Evolutionary conservation across 2,113 vertebrate species (phyloP).

Genomic region (Tympanuchus pallidicinctus): DNA sequence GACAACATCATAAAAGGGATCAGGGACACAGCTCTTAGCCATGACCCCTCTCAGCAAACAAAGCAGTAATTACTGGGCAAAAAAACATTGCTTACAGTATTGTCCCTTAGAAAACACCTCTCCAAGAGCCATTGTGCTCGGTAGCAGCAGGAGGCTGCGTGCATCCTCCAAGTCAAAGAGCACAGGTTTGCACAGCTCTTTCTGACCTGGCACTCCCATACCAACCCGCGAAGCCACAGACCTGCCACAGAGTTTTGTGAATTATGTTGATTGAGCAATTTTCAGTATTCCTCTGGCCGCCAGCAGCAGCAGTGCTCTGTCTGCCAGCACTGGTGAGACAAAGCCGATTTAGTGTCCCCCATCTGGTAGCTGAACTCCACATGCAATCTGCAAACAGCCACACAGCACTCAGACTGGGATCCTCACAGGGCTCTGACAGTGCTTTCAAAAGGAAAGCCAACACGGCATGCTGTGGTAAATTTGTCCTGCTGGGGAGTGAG

Average conservation of each 20-base stretch:
- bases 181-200: neutral
- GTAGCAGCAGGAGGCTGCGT: neutral
- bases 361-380: constrained; percentile 61
- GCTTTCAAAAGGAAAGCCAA: neutral
- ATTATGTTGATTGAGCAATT: constrained; percentile 58
- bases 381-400: neutral
- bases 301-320: constrained; percentile 44
- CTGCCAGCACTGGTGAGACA: constrained; percentile 72
- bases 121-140: accelerated
- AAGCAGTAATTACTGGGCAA: constrained; percentile 17
- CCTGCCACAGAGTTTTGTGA: constrained; percentile 33
- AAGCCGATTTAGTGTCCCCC: constrained; percentile 60
- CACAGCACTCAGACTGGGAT: neutral
- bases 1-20: constrained; percentile 52
- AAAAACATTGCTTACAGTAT: neutral
- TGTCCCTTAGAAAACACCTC: constrained; percentile 18
- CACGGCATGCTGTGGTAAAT: neutral
- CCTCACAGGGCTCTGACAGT: neutral
- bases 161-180: neutral
- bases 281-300: constrained; percentile 55
- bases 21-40: constrained; percentile 42
- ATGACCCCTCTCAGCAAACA: constrained; percentile 53
- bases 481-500: neutral
- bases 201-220: neutral
- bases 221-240: neutral